Evolutionary conservation across 1,140 invertebrate genomes (phyloP).

Genomic region (Dreissena polymorpha): DNA sequence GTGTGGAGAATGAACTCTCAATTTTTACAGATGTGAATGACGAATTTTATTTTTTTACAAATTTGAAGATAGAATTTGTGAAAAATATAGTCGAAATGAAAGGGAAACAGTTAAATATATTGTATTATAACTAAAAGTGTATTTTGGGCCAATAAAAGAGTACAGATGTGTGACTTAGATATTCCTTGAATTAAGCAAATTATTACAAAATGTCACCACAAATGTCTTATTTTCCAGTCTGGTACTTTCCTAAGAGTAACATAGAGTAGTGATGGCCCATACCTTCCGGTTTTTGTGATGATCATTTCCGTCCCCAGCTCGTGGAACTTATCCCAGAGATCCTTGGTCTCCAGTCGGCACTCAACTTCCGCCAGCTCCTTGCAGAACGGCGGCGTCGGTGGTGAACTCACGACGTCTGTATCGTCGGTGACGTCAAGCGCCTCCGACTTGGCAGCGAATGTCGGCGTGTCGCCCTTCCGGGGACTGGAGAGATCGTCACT

Average conservation of each 20-base stretch:
- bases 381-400: constrained; percentile 62
- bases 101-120: no score
- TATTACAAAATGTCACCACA: no score
- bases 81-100: no score
- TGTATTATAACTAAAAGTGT: no score
- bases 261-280: constrained; percentile 78
- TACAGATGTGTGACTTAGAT: no score
- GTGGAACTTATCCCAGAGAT: constrained; percentile 99
- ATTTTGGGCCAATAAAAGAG: no score
- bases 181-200: no score
- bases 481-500: constrained; percentile 37
- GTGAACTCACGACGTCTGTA: constrained; percentile 79
- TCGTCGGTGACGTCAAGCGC: constrained; percentile 78
- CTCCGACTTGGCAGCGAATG: constrained; percentile 17
- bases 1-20: no score
- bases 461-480: constrained; percentile 36
- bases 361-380: constrained; percentile 71
- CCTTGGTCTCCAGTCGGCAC: constrained; percentile 81
- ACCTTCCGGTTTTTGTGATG: constrained; percentile 99
- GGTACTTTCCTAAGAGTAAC: neutral
- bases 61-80: no score
- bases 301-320: constrained; percentile 99
- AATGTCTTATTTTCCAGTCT: no score
- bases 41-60: no score
- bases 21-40: no score